These are phyloP conservation scores for Neosalanx taihuensis DNA, from an alignment of 2,797 vertebrate species.

Conservation along the genomic window DNA sequence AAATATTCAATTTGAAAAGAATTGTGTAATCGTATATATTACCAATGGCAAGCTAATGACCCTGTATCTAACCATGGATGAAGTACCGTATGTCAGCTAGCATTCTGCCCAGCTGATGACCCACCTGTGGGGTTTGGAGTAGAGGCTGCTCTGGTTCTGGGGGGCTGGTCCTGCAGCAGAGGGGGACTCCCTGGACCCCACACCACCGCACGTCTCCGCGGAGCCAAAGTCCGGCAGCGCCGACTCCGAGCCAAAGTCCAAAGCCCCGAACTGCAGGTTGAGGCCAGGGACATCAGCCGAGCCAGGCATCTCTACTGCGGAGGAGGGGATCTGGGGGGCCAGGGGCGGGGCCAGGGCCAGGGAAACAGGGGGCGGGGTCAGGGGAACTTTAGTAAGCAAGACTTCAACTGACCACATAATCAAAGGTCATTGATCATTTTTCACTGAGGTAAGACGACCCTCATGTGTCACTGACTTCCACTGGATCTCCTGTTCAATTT, in stretches of 20 bases:
- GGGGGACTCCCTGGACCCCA: constrained; percentile 67
- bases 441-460: no score
- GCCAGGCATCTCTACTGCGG: constrained; percentile 96
- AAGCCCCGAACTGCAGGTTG: constrained; percentile 94
- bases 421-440: neutral
- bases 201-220: constrained; percentile 72
- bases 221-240: constrained; percentile 83
- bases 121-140: constrained; percentile 88
- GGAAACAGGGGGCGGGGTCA: no score
- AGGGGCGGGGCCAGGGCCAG: neutral
- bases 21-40: no score
- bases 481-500: no score
- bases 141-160: constrained; percentile 80
- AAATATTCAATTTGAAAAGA: no score
- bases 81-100: neutral
- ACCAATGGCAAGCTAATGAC: no score
- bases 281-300: constrained; percentile 87
- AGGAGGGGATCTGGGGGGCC: constrained; percentile 82
- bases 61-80: neutral
- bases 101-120: constrained; percentile 21
- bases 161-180: constrained; percentile 55
- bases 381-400: no score
- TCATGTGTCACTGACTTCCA: no score
- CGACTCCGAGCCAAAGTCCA: constrained; percentile 93
- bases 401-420: no score